Evolutionary conservation across 2,797 vertebrate species (phyloP).

Genomic region (Lemur catta): DNA sequence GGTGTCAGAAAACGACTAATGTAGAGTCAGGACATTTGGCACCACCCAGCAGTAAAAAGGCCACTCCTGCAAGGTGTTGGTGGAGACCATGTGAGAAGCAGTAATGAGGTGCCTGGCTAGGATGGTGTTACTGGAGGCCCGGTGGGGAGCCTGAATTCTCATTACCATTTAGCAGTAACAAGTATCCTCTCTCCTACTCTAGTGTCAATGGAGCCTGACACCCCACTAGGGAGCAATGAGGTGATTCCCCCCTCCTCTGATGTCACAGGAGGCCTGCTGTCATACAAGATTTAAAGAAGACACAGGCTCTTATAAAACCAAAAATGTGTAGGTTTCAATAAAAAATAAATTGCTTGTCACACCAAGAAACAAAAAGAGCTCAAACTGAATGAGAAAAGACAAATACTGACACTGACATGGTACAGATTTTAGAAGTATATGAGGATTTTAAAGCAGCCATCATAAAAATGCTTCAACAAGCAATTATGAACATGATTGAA

Average conservation of each 20-base stretch:
- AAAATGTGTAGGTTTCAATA: not conserved
- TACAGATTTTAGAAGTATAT: not conserved
- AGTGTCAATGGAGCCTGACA: not conserved
- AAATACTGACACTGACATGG: not conserved
- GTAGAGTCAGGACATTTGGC: not conserved
- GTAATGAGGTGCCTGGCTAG: not conserved
- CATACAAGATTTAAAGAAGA: not conserved
- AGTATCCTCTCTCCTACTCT: not conserved
- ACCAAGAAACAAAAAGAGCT: not conserved
- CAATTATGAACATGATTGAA: not conserved
- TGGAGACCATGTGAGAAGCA: not conserved
- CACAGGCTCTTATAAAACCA: not conserved
- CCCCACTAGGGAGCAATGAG: not conserved
- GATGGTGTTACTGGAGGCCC: not conserved
- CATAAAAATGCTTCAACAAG: not conserved
- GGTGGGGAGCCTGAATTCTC: not conserved
- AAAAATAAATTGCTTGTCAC: not conserved
- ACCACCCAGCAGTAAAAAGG: not conserved
- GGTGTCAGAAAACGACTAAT: not conserved
- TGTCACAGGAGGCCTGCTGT: not conserved
- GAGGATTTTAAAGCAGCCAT: not conserved
- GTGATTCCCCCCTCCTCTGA: too few species aligned
- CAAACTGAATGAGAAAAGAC: not conserved
- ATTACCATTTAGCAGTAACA: not conserved
- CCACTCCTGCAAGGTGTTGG: not conserved